Percentiles rank a stretch among this genome's conserved stretches.
Evolutionary conservation across 2,113 vertebrate genomes (phyloP).

Genomic region (Elephas maximus): DNA sequence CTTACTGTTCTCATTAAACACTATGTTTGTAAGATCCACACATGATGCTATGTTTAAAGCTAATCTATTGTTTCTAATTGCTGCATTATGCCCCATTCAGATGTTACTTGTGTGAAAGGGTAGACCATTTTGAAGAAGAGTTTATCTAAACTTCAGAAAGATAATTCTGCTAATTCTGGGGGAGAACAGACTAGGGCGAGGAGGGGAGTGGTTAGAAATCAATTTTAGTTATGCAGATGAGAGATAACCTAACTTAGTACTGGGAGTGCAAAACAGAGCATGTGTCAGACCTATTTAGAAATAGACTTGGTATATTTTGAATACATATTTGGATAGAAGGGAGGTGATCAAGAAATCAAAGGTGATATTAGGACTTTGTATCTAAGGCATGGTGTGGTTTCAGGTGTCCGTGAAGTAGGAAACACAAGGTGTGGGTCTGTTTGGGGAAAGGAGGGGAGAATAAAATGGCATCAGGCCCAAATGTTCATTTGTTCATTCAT

Average conservation of each 20-base stretch:
- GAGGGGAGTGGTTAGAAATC: neutral
- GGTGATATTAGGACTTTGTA: neutral
- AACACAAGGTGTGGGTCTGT: neutral
- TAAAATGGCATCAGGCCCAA: neutral
- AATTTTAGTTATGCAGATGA: neutral
- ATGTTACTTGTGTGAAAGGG: constrained; percentile 48
- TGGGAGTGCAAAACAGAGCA: neutral
- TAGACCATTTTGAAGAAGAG: constrained; percentile 51
- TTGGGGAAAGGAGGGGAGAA: neutral
- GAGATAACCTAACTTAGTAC: neutral
- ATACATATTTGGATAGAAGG: neutral
- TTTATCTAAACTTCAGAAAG: constrained; percentile 30
- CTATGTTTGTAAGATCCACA: constrained; percentile 67
- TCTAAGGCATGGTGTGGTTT: neutral
- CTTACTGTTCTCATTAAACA: constrained; percentile 65
- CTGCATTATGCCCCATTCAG: constrained; percentile 51
- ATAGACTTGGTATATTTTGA: neutral
- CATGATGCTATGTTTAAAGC: constrained; percentile 69
- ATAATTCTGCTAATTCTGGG: neutral
- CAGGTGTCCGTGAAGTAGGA: neutral
- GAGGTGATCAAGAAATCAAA: neutral
- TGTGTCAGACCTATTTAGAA: neutral
- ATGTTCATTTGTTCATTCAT: neutral
- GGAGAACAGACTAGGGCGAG: neutral
- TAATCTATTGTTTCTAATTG: constrained; percentile 76